Evolutionary conservation across 2,113 vertebrate genomes (phyloP).

Genomic region (Cygnus atratus): DNA sequence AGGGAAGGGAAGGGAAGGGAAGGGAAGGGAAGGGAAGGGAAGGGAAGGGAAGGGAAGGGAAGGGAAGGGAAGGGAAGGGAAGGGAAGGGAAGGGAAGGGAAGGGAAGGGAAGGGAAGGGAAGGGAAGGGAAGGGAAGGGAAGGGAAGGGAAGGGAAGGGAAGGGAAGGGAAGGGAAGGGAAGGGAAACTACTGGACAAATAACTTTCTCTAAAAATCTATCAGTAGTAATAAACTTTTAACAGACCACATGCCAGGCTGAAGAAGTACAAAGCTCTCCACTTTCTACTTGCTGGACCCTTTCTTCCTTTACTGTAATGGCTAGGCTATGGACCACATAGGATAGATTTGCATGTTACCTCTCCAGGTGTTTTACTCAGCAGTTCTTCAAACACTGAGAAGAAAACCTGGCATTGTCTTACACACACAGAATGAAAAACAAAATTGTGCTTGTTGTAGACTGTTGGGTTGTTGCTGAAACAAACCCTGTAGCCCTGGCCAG

Average conservation of each 20-base stretch:
- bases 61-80: no score
- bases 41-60: no score
- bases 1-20: no score
- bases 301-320: neutral
- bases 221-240: neutral
- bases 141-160: no score
- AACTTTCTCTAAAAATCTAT: neutral
- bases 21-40: no score
- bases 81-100: no score
- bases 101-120: no score
- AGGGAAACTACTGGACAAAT: neutral
- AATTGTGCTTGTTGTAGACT: neutral
- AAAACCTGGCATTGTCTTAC: neutral
- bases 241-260: neutral
- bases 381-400: conserved; percentile 6
- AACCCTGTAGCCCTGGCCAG: neutral
- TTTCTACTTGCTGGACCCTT: neutral
- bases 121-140: no score
- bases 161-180: no score
- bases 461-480: conserved; percentile 9
- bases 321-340: neutral
- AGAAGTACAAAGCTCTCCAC: neutral
- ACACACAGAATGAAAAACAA: neutral
- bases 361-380: neutral
- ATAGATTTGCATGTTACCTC: neutral